Evolutionary conservation across 1,140 invertebrate species (phyloP).

Genomic region (Periplaneta americana): DNA sequence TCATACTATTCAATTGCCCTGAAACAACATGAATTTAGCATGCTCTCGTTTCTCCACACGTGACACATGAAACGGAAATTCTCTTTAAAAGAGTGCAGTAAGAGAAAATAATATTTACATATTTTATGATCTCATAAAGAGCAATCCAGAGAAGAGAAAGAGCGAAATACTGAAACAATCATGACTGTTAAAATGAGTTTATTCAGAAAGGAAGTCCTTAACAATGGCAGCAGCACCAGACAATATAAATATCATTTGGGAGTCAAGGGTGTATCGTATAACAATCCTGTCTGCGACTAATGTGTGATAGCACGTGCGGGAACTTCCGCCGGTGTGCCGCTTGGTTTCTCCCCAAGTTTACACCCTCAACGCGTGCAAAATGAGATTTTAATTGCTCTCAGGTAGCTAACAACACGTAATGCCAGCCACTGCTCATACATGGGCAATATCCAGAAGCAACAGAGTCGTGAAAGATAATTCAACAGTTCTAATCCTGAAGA

Average conservation of each 20-base stretch:
- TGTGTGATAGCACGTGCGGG: background rate
- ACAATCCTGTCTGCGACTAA: background rate
- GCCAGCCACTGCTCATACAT: no score
- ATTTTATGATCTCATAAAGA: background rate
- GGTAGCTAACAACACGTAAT: background rate
- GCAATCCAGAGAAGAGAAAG: background rate
- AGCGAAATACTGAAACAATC: background rate
- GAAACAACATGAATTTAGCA: no score
- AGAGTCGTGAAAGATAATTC: no score
- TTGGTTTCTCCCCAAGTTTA: background rate
- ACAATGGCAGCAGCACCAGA: no score
- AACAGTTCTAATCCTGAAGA: no score
- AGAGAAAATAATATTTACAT: background rate
- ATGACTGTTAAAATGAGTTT: background rate
- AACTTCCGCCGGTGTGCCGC: background rate
- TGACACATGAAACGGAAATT: no score
- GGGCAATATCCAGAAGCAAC: no score
- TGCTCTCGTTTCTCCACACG: no score
- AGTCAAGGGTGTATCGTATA: background rate
- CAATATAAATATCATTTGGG: background rate
- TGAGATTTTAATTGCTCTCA: background rate
- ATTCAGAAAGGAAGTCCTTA: background rate
- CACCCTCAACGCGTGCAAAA: background rate
- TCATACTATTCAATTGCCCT: no score
- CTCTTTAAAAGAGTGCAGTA: no score